Conservation (phyloP, 2,113 vertebrate species). For the Arenaria interpres region DNA sequence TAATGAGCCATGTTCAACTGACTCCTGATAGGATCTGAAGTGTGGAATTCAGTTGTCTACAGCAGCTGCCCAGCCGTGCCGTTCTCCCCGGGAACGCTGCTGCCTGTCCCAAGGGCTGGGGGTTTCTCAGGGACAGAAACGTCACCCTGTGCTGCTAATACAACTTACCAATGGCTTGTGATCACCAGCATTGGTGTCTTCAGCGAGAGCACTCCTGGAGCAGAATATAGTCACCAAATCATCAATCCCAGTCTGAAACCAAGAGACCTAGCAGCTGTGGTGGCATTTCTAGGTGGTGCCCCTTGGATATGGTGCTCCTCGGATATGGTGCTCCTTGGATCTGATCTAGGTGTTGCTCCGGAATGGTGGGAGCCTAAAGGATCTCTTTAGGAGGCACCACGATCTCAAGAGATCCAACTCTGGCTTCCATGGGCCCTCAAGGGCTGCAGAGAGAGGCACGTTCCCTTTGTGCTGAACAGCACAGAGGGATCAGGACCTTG, state of each 20-base stretch:
- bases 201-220: not conserved
- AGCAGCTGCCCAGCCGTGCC: rapidly evolving
- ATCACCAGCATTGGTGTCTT: not conserved
- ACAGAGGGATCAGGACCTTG: not conserved
- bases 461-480: not conserved
- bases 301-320: not conserved
- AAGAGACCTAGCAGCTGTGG: not conserved
- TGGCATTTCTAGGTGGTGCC: not conserved
- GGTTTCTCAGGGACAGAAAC: not conserved
- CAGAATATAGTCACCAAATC: not conserved
- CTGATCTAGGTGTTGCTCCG: not conserved
- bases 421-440: not conserved
- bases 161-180: no score
- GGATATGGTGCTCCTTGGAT: not conserved
- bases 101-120: not conserved
- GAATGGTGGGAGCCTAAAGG: not conserved
- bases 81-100: rapidly evolving
- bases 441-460: not conserved
- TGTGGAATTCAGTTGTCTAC: rapidly evolving
- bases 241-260: rapidly evolving
- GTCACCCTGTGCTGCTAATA: rapidly evolving
- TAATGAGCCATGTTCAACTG: not conserved
- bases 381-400: not conserved
- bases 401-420: not conserved
- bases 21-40: not conserved